These are phyloP conservation scores for Cynocephalus volans DNA, from an alignment of 2,113 vertebrate species.

Conservation along the genomic window DNA sequence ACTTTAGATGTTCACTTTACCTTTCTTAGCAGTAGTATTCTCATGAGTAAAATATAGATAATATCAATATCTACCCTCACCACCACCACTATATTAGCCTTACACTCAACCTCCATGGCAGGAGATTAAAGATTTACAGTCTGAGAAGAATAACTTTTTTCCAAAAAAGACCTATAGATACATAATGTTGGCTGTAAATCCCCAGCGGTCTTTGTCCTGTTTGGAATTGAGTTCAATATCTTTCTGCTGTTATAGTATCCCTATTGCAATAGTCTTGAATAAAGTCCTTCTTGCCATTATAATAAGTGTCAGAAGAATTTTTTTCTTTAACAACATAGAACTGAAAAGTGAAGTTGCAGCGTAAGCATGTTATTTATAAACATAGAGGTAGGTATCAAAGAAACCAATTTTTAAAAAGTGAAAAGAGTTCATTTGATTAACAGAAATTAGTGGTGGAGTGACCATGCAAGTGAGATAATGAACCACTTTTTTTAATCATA, in stretches of 20 bases:
- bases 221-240: not conserved
- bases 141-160: not conserved
- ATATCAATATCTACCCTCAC: not conserved
- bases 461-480: not conserved
- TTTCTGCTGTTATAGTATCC: not conserved
- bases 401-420: not conserved
- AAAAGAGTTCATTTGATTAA: not conserved
- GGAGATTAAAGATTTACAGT: not conserved
- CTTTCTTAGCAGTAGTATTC: not conserved
- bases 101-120: not conserved
- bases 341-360: not conserved
- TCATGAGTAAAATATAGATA: not conserved
- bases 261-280: not conserved
- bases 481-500: not conserved
- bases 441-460: not conserved
- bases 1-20: not conserved
- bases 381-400: not conserved
- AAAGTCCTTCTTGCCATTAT: not conserved
- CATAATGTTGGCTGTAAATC: not conserved
- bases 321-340: not conserved
- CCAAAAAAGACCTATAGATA: not conserved
- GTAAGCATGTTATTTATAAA: not conserved
- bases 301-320: not conserved
- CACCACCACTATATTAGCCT: not conserved
- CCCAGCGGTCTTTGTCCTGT: not conserved